Percentiles rank a stretch among this genome's conserved stretches.
phyloP scores from a whole-genome alignment of 37 sponge, comb jelly and placozoan species.

The Spongilla lacustris region DNA sequence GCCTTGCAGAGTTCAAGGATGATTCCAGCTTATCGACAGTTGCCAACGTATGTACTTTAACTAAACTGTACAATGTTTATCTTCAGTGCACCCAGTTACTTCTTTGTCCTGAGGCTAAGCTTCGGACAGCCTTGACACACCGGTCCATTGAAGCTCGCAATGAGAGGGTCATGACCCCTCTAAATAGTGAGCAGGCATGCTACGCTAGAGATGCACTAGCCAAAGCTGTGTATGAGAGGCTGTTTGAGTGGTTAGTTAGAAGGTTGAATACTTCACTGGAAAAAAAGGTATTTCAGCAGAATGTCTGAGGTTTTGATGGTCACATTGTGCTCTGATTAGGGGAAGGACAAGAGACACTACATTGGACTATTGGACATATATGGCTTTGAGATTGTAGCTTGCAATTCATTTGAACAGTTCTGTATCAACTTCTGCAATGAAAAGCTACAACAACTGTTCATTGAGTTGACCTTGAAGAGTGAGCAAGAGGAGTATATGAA shows the following conservation, averaged over 20 bases:
- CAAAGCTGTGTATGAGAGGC: slow-evolving; percentile 79
- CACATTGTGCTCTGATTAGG: slow-evolving; percentile 35
- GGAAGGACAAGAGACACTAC: slow-evolving; percentile 34
- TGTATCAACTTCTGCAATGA: slow-evolving; percentile 95
- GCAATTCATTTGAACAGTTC: slow-evolving; percentile 88
- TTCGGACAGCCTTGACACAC: slow-evolving; percentile 65
- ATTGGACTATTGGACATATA: slow-evolving; percentile 89
- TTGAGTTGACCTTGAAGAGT: slow-evolving; percentile 78
- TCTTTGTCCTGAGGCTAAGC: slow-evolving; percentile 27
- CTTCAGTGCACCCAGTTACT: slow-evolving; percentile 34
- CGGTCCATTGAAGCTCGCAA: slow-evolving; percentile 72
- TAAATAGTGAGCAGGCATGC: slow-evolving; percentile 71
- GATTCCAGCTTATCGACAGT: slow-evolving; percentile 4
- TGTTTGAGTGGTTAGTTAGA: slow-evolving; percentile 79
- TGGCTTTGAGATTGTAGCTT: slow-evolving; percentile 84
- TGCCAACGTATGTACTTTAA: slow-evolving; percentile 33
- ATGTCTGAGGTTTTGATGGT: neutral
- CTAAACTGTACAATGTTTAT: neutral
- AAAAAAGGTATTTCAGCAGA: slow-evolving; percentile 41
- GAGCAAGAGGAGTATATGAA: slow-evolving; percentile 87
- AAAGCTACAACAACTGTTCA: slow-evolving; percentile 90
- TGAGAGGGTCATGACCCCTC: slow-evolving; percentile 68
- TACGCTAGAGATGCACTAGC: slow-evolving; percentile 84
- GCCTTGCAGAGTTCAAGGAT: slow-evolving; percentile 20
- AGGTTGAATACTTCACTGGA: slow-evolving; percentile 74